These are phyloP conservation scores for Phyllostomus discolor DNA, from an alignment of 2,113 vertebrate species.

Conservation along the genomic window DNA sequence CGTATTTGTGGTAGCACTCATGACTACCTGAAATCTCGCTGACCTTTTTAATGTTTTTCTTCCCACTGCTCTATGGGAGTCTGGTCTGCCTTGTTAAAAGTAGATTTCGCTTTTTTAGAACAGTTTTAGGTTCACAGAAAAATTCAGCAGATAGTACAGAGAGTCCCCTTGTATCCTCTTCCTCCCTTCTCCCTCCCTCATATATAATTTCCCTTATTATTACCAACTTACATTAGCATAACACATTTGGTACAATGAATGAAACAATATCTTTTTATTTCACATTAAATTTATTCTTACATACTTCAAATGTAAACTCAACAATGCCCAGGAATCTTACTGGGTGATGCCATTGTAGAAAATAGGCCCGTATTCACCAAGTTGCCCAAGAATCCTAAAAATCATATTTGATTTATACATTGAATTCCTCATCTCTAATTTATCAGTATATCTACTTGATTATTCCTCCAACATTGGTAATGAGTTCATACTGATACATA, in stretches of 20 bases:
- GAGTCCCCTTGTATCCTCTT: not conserved
- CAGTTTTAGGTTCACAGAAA: not conserved
- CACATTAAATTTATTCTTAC: slow-evolving; percentile 1
- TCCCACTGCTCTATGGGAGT: not conserved
- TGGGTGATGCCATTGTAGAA: not conserved
- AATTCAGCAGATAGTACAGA: not conserved
- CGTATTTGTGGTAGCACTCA: not conserved
- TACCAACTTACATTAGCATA: not conserved
- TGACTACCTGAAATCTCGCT: not conserved
- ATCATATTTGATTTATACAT: not conserved
- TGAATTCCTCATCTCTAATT: not conserved
- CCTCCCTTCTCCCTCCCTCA: not conserved
- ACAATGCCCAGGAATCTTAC: not conserved
- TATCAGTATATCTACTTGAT: not conserved
- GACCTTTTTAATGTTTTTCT: not conserved
- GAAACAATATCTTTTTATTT: not conserved
- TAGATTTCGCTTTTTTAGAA: not conserved
- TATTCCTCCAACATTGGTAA: not conserved
- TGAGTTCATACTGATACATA: not conserved
- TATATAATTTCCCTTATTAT: not conserved
- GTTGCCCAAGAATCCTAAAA: not conserved
- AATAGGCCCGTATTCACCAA: not conserved
- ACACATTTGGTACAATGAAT: not conserved
- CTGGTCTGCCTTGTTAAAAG: not conserved
- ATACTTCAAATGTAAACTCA: not conserved